Evolutionary conservation across 2,888 invertebrate genomes (phyloP), one percentile per base, ranked within the genome.

Genomic region (Agrotis puta): DNA sequence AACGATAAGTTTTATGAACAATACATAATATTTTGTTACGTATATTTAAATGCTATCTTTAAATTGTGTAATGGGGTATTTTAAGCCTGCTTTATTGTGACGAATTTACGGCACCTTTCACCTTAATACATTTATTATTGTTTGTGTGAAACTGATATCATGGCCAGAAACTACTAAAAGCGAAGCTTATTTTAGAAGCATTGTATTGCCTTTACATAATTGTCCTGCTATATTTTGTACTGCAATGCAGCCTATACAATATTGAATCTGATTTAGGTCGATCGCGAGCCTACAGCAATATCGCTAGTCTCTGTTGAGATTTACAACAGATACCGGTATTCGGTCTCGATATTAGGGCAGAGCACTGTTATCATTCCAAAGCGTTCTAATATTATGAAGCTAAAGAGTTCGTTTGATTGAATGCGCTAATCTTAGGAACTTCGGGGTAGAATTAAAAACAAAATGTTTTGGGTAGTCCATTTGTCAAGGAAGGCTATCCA

Each of bases 1-100:
- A 79, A 72, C 51, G 76, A 79, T 79, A 79, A 62, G 20, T 62
- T 65, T 39, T 22, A 13, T 24, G 14, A 70, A 66, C 18, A 74
- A 57, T 70, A 58, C 50, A 58, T 20, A 59, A 63, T 75, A 50
- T 75, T 70, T 70, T 11, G 13, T 11, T 74, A 51, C 11, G 24
- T 63, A 54, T 14, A 43, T 22, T 51, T 50, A 2, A 16, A 59
- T 13, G 27, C 13, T 64, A 54, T 75, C 63, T 20, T 45, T 14
- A 2, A 24, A 57, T 68, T 47, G 47, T 68, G n/a, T 68, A 74
- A 56, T 18, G 22, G 0, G 18, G 22, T 27, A 33, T n/a, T 53
- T 27, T 65, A 54, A 63, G 76, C 50, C 39, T 22, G 22, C 7
- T 54, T 58, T 72, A 76, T 77, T 45, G 27, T 24, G 7, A 43